Evolutionary conservation across 2,888 invertebrate species (phyloP), one percentile per base, ranked within the genome.

Genomic region (Ophion costatus): DNA sequence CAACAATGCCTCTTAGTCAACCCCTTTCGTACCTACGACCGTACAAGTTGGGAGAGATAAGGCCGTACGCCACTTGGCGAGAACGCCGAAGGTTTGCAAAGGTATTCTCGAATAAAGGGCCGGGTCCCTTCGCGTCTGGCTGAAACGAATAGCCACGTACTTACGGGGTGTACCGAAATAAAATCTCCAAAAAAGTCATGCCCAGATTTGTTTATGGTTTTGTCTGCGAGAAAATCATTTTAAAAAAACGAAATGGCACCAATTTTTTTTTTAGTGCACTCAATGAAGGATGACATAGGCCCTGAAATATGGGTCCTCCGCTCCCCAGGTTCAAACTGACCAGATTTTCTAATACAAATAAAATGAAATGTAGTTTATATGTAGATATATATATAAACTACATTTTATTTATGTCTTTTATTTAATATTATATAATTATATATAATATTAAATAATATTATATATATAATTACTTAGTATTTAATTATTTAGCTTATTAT

Each of bases 1-100:
- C 33, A 80, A 80, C 66, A 80, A 80, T 80, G 80, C 45, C 24
- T 66, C 33, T n/a, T 2, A 61, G 45, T 80, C 66, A 67, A 67
- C 74, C 17, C 51, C 59, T 74, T 74, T 74, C 59, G 61, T 67
- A 67, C 66, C 45, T 11, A 59, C 51, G 17, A 51, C 14, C 51
- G 51, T 17, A 51, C 59, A 59, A 45, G 66, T 67, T 33, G 29
- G 45, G 67, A 17, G 45, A 74, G 80, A 80, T 80, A 80, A 80
- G 80, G 67, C 67, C 5, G 51, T 51, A 14, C 51, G 51, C 51
- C 51, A 51, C 51, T 51, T 51, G 51, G 17, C 51, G 51, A 51
- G 51, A 51, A 51, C 51, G 51, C 51, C 51, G 51, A 51, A 51
- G 51, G 17, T 51, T 51, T 51, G 5, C 51, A 51, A 51, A 17